Evolutionary conservation across 2,888 invertebrate species (phyloP).

Genomic region (Sinotaia quadrata): DNA sequence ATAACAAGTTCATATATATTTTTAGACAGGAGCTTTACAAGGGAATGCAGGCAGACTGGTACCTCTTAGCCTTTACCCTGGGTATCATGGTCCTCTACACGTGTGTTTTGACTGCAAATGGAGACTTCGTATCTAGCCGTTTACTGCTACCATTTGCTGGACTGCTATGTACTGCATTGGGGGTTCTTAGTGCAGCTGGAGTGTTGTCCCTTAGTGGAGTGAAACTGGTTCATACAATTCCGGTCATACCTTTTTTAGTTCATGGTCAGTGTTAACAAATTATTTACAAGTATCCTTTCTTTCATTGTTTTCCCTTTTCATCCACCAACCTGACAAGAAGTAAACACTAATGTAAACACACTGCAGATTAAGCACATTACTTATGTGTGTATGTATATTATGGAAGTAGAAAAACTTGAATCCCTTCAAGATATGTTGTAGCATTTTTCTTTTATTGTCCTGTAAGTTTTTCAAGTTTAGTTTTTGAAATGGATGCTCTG

Average conservation of each 20-base stretch:
- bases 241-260: slow-evolving; percentile 52
- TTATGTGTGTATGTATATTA: too few relatives aligned
- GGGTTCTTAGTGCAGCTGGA: slow-evolving; percentile 51
- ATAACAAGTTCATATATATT: background rate
- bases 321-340: too few relatives aligned
- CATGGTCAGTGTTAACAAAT: slow-evolving; percentile 47
- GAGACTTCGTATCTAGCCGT: slow-evolving; percentile 46
- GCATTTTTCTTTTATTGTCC: too few relatives aligned
- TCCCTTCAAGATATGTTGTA: too few relatives aligned
- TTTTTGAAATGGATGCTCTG: too few relatives aligned
- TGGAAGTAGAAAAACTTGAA: too few relatives aligned
- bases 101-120: slow-evolving; percentile 32
- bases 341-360: too few relatives aligned
- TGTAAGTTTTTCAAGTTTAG: too few relatives aligned
- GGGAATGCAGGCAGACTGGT: slow-evolving; percentile 36
- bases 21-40: slow-evolving; percentile 39
- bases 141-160: slow-evolving; percentile 43
- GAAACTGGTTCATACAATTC: slow-evolving; percentile 48
- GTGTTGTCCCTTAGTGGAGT: slow-evolving; percentile 44
- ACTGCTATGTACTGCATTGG: slow-evolving; percentile 46
- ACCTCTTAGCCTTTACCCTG: slow-evolving; percentile 32
- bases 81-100: slow-evolving; percentile 37
- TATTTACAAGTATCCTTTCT: too few relatives aligned
- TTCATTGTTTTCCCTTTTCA: too few relatives aligned
- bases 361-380: too few relatives aligned